These are phyloP conservation scores for Dioctria rufipes DNA, from an alignment of 2,888 invertebrate species.

Conservation along the genomic window DNA sequence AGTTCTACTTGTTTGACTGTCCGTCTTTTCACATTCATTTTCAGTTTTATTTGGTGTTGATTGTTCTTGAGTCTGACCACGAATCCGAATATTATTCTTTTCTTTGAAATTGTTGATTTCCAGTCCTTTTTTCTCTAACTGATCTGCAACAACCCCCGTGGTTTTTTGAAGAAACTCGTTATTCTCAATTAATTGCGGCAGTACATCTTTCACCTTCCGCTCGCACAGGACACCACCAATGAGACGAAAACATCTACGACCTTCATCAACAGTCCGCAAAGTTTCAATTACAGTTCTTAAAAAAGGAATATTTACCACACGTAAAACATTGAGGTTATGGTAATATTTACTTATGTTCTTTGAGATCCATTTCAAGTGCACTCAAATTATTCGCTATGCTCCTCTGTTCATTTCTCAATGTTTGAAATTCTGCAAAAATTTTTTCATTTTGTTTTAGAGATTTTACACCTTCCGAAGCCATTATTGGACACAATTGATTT, in stretches of 20 bases:
- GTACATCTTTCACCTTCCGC: constrained; percentile 90
- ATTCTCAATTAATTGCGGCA: constrained; percentile 87
- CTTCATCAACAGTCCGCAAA: constrained; percentile 85
- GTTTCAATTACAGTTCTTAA: constrained; percentile 94
- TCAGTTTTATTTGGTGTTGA: constrained; percentile 66
- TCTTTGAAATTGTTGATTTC: constrained; percentile 95
- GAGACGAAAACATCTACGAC: constrained; percentile 92
- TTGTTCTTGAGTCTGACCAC: constrained; percentile 74
- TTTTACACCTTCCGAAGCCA: constrained; percentile 68
- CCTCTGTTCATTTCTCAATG: constrained; percentile 89
- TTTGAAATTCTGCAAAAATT: constrained; percentile 89
- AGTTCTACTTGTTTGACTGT: constrained; percentile 48
- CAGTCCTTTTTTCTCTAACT: constrained; percentile 87
- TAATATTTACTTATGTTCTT: constrained; percentile 91
- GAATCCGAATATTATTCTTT: constrained; percentile 88
- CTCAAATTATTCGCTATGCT: constrained; percentile 89
- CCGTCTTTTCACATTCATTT: constrained; percentile 64
- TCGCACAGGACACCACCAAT: constrained; percentile 95
- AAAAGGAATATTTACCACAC: neutral
- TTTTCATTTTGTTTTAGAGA: constrained; percentile 77
- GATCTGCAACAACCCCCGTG: constrained; percentile 84
- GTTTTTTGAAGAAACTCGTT: constrained; percentile 85
- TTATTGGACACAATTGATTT: constrained; percentile 58
- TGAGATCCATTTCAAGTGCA: constrained; percentile 94
- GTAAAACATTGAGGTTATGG: constrained; percentile 61